phyloP scores from a whole-genome alignment of 2,113 vertebrate species.

The Crypturellus undulatus region DNA sequence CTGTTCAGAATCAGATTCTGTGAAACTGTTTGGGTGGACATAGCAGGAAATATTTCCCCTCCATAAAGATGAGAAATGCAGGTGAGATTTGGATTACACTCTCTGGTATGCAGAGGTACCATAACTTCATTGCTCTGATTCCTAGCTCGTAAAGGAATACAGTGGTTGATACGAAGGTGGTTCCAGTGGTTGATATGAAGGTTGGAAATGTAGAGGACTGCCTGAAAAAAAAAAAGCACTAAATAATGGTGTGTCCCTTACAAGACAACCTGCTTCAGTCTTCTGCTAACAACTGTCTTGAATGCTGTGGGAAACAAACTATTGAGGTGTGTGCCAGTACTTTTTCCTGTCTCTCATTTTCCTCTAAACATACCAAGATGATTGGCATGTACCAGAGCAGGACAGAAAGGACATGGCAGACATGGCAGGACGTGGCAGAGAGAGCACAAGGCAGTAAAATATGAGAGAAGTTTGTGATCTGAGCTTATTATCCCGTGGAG shows the following conservation, averaged over 20 bases:
- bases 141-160: not conserved
- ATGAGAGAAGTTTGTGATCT: not conserved
- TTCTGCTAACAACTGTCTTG: not conserved
- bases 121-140: not conserved
- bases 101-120: not conserved
- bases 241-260: not conserved
- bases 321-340: not conserved
- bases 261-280: not conserved
- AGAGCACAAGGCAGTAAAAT: not conserved
- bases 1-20: not conserved
- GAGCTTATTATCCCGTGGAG: not conserved
- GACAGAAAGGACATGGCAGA: not conserved
- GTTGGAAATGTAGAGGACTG: not conserved
- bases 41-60: not conserved
- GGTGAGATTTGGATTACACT: not conserved
- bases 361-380: too few relatives aligned
- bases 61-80: too few relatives aligned
- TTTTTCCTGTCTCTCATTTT: too few relatives aligned
- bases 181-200: not conserved
- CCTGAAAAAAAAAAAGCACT: not conserved
- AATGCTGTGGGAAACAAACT: not conserved
- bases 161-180: not conserved
- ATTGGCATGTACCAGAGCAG: not conserved
- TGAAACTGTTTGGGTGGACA: not conserved
- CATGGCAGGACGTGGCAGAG: not conserved